Percentiles rank a stretch among this genome's conserved stretches.
phyloP scores from a whole-genome alignment of 2,888 invertebrate genomes.

The Prenolepis imparis region DNA sequence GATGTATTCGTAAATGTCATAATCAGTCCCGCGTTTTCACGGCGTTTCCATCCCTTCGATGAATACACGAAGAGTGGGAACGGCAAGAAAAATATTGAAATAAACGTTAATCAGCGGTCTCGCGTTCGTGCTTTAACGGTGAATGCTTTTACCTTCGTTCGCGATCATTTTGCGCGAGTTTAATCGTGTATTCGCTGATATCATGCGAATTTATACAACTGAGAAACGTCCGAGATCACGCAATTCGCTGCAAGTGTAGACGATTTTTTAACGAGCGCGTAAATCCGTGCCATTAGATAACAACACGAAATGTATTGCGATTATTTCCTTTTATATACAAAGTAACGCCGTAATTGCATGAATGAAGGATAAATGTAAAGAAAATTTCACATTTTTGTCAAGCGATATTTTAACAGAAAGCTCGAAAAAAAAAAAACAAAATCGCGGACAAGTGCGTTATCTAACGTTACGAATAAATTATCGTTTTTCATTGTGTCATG shows the following conservation, averaged over 20 bases:
- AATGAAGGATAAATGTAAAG: constrained; percentile 27
- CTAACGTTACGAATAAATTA: constrained; percentile 31
- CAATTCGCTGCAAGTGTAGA: constrained; percentile 3
- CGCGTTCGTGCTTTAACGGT: constrained; percentile 60
- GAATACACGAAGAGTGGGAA: constrained; percentile 7
- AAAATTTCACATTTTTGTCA: constrained; percentile 38
- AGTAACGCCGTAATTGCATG: constrained; percentile 25
- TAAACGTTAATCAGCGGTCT: constrained; percentile 63
- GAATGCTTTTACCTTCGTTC: constrained; percentile 60
- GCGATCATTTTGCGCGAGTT: constrained; percentile 71
- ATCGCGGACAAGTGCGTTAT: constrained; percentile 12
- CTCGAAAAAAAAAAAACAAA: constrained; percentile 22
- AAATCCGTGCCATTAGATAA: constrained; percentile 39
- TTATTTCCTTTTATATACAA: constrained; percentile 27
- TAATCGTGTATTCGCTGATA: constrained; percentile 70
- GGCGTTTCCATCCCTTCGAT: neutral
- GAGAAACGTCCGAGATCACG: constrained; percentile 19
- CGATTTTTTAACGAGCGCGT: constrained; percentile 17
- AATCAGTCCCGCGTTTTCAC: constrained; percentile 52
- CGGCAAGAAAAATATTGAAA: constrained; percentile 71
- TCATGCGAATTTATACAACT: constrained; percentile 37
- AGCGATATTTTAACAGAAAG: constrained; percentile 1
- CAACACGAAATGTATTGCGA: constrained; percentile 7
- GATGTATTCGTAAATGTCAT: constrained; percentile 62
- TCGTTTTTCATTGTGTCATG: constrained; percentile 38